Conservation (phyloP, 2,113 vertebrate genomes). For the Scartelaos histophorus region DNA sequence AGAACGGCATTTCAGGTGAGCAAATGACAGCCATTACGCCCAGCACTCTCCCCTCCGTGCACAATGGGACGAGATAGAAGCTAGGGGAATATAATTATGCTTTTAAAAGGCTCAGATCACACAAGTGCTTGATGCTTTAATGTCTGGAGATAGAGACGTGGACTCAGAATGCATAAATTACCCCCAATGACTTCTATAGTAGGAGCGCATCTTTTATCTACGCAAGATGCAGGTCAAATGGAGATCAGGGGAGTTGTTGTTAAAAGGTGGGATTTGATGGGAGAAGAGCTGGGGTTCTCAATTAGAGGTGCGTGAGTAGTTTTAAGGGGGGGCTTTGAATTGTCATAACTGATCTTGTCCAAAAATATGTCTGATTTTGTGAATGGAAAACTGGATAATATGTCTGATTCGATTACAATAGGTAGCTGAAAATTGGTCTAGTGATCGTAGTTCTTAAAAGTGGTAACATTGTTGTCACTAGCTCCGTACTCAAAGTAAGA, state of each 20-base stretch:
- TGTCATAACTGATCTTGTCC: background rate
- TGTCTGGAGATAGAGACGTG: constrained; percentile 36
- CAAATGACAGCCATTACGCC: constrained; percentile 71
- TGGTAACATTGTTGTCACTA: no score
- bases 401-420: no score
- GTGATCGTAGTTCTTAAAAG: no score
- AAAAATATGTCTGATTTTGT: no score
- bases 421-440: no score
- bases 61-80: constrained; percentile 53
- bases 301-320: background rate
- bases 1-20: constrained; percentile 65
- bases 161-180: constrained; percentile 32
- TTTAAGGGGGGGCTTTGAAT: no score
- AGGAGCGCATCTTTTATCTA: background rate
- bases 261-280: background rate
- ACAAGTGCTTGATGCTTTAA: constrained; percentile 59
- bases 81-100: constrained; percentile 55
- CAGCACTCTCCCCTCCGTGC: constrained; percentile 52
- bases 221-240: constrained; percentile 7
- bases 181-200: constrained; percentile 5
- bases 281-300: background rate
- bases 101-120: constrained; percentile 58
- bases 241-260: background rate
- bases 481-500: no score
- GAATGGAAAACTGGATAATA: no score